A percentile compares a stretch with the other conserved stretches of the same genome.
These are phyloP conservation scores for Alca torda DNA, from an alignment of 2,797 vertebrate genomes.

Conservation along the genomic window DNA sequence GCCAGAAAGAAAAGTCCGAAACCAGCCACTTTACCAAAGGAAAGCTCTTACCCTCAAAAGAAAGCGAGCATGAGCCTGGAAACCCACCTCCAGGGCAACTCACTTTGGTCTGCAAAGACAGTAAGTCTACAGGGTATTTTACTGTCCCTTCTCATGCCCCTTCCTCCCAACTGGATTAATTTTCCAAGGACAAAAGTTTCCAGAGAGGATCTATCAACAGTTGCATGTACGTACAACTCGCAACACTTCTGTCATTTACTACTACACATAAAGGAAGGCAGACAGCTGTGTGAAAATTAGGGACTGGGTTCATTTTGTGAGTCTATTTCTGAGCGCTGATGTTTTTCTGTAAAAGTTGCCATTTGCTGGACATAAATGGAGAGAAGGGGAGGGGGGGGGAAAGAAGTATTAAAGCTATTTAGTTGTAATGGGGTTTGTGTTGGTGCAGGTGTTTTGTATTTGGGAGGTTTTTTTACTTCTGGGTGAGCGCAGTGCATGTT, in stretches of 20 bases:
- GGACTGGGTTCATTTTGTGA: background rate
- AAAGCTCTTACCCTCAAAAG: background rate
- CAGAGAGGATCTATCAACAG: background rate
- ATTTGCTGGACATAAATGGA: background rate
- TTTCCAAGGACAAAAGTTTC: background rate
- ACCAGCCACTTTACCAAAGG: background rate
- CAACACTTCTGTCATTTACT: background rate
- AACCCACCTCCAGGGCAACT: background rate
- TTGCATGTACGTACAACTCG: background rate
- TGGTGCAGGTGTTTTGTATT: background rate
- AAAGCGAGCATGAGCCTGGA: rapidly evolving
- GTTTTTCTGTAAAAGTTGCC: background rate
- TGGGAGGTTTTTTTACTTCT: background rate
- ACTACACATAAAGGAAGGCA: background rate
- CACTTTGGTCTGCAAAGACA: background rate
- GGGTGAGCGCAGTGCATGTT: background rate
- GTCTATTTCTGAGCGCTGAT: background rate
- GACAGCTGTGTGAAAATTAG: background rate
- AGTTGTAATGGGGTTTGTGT: background rate
- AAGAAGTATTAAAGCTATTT: background rate
- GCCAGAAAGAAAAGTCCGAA: background rate
- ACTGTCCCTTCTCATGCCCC: background rate
- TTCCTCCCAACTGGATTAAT: background rate
- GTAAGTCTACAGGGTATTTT: background rate
- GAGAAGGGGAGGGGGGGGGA: background rate